Base-by-base conservation (phyloP, 2,113 vertebrate species). In the Chaetodon trifascialis region DNA sequence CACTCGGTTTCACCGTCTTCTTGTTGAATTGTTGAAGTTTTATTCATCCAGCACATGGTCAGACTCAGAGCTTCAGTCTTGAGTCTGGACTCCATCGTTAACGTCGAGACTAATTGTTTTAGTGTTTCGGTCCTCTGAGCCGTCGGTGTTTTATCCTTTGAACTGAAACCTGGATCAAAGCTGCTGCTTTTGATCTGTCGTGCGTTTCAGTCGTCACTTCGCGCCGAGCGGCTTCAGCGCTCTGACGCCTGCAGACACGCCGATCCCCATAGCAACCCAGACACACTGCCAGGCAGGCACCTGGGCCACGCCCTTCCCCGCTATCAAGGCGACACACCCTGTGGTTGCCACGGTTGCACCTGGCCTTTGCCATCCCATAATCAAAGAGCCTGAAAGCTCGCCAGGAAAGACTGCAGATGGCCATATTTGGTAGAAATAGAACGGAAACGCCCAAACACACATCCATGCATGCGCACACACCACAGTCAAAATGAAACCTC, bases 241-340 rank as follows among this genome's bases (percentile, higher is more conserved):
- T n/a, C 47, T 9, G 4, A 52, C 38, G 7, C n/a, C 30, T 21
- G 38, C 51, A 42, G 19, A 23, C 15, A 69, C 12, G 38, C 25
- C 3, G 42, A 9, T 70, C 73, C 23, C 84, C 40, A 25, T 7
- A 7, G 81, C 52, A 79, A 81, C 75, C 21, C 19, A 60, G 12
- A 34, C 54, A 30, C 3, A 54, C 58, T 59, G 40, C 54, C 66
- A 68, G 49, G 19, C 54, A 58, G n/a, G 69, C 74, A 87, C 79
- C 80, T 79, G 76, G 60, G 67, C 73, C 75, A 68, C 82, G 7
- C 85, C 85, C 51, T 25, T 12, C 12, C 16, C 47, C 4, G 6
- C 51, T 66, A 55, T 85, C 85, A 64, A 3, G 38, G 55, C 0
- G 68, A 83, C 90, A 90, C 90, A 49, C 91, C 90, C 90, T 34